Percentiles rank a stretch among this genome's conserved stretches.
Evolutionary conservation across 2,888 invertebrate genomes (phyloP).

Genomic region (Drosophila neotestacea): DNA sequence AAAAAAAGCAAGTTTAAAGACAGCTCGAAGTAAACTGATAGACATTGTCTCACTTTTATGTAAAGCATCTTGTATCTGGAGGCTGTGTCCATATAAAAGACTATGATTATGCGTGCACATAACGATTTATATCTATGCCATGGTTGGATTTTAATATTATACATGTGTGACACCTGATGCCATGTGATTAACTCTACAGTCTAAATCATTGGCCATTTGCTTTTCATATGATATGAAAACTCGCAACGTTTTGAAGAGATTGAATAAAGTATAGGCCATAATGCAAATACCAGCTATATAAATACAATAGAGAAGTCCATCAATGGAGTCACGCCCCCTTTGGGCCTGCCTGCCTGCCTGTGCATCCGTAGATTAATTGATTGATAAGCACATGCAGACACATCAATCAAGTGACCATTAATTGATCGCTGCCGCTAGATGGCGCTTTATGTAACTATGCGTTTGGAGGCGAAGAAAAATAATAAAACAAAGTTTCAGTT

Average conservation of each 20-base stretch:
- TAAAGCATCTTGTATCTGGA: background rate
- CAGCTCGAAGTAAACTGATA: background rate
- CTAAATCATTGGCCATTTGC: constrained; percentile 26
- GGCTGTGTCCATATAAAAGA: constrained; percentile 1
- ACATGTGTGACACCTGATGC: constrained; percentile 33
- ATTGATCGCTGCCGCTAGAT: constrained; percentile 33
- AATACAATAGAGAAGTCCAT: constrained; percentile 45
- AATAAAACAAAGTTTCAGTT: constrained; percentile 8
- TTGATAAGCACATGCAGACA: constrained; percentile 43
- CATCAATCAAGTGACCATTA: constrained; percentile 58
- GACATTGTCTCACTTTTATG: constrained; percentile 4
- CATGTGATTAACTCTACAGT: constrained; percentile 39
- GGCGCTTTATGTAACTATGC: constrained; percentile 23
- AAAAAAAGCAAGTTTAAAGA: background rate
- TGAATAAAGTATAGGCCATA: constrained; percentile 15
- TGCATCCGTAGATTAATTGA: constrained; percentile 50
- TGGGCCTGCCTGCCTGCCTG: constrained; percentile 6
- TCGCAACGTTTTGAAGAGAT: constrained; percentile 32
- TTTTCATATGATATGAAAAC: constrained; percentile 7
- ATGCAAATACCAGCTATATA: constrained; percentile 52
- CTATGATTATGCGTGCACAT: constrained; percentile 35
- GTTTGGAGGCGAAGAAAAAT: background rate
- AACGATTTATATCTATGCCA: constrained; percentile 51
- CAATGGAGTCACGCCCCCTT: constrained; percentile 25
- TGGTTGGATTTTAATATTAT: constrained; percentile 38